Evolutionary conservation across 2,113 vertebrate species (phyloP), one percentile per base, ranked within the genome.

Genomic region (Tachysurus vachellii): DNA sequence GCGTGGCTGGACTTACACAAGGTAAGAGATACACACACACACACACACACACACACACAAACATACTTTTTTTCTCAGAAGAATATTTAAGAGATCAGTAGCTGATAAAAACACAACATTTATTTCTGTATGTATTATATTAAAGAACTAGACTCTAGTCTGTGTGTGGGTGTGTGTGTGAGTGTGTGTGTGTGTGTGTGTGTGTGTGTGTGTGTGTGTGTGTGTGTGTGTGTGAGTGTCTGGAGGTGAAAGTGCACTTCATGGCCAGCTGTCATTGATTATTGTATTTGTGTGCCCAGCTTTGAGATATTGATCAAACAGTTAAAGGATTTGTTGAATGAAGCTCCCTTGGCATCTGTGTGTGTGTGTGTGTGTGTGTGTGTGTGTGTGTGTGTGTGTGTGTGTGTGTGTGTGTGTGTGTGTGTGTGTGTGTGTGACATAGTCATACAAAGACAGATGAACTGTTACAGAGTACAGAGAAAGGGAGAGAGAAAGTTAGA

Each of bases 1-100:
- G 91, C 93, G 91, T 91, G 93, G 94, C 93, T 93, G 92, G 92
- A 92, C 90, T 91, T 93, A 94, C 93, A 92, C 93, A 92, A 95
- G 94, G 95, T 95, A 93, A 91, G 94, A 91, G 85, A 54, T 19
- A 70, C 47, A 76, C 64, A 82, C 23, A 53, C 31, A 44, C 62
- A 59, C 64, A 44, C 75, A 56, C 47, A 47, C 54, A 19, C 84
- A 85, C 84, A 85, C 84, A 68, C 76, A 80, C 44, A 70, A 76
- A 66, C 59, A 54, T 73, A 64, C 84, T 6, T 73, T 50, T 76
- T 76, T 14, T 5, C 73, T 76, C 23, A 1, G 23, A 47, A 53
- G 4, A 76, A 76, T 26, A 50, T 76, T 14, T 13, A 76, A 53
- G 44, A 47, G 21, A 47, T 75, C 21, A n/a, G 44, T 76, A 11